Evolutionary conservation across 1,140 invertebrate genomes (phyloP).

Genomic region (Drosophila chauvacae): DNA sequence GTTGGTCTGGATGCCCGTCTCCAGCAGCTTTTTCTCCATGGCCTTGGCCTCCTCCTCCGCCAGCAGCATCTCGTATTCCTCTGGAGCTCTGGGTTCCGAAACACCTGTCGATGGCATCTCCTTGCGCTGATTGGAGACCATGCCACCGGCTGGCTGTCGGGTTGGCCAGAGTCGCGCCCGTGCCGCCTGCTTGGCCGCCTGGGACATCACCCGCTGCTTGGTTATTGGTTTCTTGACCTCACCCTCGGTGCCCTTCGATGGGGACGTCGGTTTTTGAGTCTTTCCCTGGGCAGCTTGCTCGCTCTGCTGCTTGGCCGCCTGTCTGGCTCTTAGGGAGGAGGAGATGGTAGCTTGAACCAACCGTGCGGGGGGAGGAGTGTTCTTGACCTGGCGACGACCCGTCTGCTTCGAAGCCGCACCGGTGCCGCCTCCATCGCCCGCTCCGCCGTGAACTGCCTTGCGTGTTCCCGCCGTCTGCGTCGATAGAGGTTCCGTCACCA

Average conservation of each 20-base stretch:
- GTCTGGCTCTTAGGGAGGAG: constrained; percentile 56
- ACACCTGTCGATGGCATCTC: background rate
- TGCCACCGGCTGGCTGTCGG: constrained; percentile 18
- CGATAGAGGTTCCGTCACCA: constrained; percentile 53
- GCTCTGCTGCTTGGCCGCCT: constrained; percentile 11
- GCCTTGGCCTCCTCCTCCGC: background rate
- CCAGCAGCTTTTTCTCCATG: constrained; percentile 5
- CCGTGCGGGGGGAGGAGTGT: background rate
- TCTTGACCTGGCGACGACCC: constrained; percentile 10
- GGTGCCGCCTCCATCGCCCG: constrained; percentile 69
- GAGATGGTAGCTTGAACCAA: constrained; percentile 63
- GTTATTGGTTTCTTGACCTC: background rate
- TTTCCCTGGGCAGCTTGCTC: constrained; percentile 7
- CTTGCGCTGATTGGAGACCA: constrained; percentile 3
- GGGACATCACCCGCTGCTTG: constrained; percentile 21
- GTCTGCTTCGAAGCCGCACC: constrained; percentile 40
- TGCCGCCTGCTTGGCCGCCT: constrained; percentile 20
- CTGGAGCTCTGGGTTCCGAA: background rate
- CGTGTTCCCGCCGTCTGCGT: constrained; percentile 52
- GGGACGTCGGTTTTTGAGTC: background rate
- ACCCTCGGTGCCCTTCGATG: background rate
- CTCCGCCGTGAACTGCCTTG: constrained; percentile 50
- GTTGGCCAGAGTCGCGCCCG: constrained; percentile 28
- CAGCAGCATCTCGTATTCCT: background rate
- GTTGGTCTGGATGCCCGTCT: constrained; percentile 72